Percentiles rank a stretch among this genome's conserved stretches.
Conservation (phyloP, 2,113 vertebrate genomes). For the Thamnaconus septentrionalis region DNA sequence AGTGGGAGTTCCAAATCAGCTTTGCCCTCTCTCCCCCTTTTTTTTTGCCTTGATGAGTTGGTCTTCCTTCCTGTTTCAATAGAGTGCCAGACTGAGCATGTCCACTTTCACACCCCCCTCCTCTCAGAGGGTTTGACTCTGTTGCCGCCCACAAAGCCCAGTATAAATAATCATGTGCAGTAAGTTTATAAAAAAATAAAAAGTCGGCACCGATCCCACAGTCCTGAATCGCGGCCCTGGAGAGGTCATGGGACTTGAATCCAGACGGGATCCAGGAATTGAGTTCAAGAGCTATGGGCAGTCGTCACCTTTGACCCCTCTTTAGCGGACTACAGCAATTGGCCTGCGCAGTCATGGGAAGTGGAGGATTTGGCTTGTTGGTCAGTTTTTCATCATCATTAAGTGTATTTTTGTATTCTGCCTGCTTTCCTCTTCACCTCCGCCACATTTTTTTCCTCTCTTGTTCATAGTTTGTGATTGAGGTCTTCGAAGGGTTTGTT, state of each 20-base stretch:
- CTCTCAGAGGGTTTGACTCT: constrained; percentile 14
- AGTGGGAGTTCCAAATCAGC: background rate
- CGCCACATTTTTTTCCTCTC: too few relatives aligned
- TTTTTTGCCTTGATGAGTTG: constrained; percentile 6
- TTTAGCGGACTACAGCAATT: constrained; percentile 15
- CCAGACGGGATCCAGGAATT: constrained; percentile 16
- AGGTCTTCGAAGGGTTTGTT: constrained; percentile 7
- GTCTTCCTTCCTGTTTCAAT: constrained; percentile 7
- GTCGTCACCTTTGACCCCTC: constrained; percentile 40
- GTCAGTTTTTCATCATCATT: constrained; percentile 30
- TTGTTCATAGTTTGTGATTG: too few relatives aligned
- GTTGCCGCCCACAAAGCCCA: constrained; percentile 32
- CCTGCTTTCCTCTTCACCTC: background rate
- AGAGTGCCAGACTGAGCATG: background rate
- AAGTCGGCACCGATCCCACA: constrained; percentile 24
- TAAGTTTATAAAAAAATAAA: constrained; percentile 8
- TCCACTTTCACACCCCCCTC: constrained; percentile 29
- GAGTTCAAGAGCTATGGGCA: background rate
- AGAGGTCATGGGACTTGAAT: constrained; percentile 33
- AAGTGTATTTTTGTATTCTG: constrained; percentile 4
- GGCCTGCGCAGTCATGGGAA: background rate
- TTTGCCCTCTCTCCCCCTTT: constrained; percentile 17
- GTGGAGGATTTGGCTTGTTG: constrained; percentile 14
- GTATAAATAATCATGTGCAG: constrained; percentile 38
- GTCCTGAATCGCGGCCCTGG: constrained; percentile 12